These are phyloP conservation scores for Euthynnus affinis DNA, from an alignment of 2,797 vertebrate genomes.

Conservation along the genomic window DNA sequence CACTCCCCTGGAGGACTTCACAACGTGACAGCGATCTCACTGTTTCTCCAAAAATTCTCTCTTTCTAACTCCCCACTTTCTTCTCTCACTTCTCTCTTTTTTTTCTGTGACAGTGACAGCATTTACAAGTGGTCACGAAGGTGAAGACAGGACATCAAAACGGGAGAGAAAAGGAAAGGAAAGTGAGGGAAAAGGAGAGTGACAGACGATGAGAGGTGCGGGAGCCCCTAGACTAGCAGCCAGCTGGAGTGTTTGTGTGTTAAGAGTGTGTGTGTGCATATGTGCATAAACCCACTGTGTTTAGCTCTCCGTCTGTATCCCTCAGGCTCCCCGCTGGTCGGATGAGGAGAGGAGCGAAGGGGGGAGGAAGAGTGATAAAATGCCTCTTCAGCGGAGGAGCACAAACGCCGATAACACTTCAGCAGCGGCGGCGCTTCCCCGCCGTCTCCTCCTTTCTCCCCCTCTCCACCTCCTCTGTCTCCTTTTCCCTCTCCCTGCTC, in stretches of 20 bases:
- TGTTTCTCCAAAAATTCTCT: constrained; percentile 31
- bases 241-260: constrained; percentile 15
- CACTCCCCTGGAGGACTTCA: constrained; percentile 66
- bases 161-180: constrained; percentile 25
- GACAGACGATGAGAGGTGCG: constrained; percentile 60
- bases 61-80: constrained; percentile 42
- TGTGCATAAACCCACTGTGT: constrained; percentile 64
- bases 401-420: constrained; percentile 62
- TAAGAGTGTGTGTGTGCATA: constrained; percentile 31
- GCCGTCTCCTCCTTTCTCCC: constrained; percentile 55
- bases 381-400: constrained; percentile 59
- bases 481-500: constrained; percentile 59
- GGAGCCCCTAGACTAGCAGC: constrained; percentile 50
- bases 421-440: constrained; percentile 53
- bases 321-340: constrained; percentile 65
- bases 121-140: constrained; percentile 64
- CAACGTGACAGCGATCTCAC: constrained; percentile 68
- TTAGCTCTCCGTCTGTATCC: constrained; percentile 72
- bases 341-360: constrained; percentile 55
- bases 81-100: constrained; percentile 40
- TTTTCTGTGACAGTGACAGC: constrained; percentile 15
- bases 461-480: constrained; percentile 55
- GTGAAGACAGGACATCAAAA: constrained; percentile 68
- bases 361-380: constrained; percentile 53
- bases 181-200: constrained; percentile 47